phyloP scores from a whole-genome alignment of 2,888 invertebrate genomes.

The Macroteleia sp. region DNA sequence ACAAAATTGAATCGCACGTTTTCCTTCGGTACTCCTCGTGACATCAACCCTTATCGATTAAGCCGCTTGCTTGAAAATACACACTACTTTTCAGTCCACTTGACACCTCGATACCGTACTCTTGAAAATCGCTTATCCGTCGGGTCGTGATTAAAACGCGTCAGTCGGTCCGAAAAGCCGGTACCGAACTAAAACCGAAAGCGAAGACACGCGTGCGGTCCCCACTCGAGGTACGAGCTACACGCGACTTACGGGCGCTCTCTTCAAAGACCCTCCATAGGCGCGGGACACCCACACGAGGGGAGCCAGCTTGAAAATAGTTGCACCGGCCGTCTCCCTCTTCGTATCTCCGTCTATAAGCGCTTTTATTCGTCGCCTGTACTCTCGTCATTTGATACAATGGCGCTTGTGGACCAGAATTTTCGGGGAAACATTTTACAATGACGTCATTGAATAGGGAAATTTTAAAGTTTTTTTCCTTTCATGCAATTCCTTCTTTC shows the following conservation, averaged over 20 bases:
- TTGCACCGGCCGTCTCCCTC: constrained; percentile 53
- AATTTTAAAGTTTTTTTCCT: constrained; percentile 3
- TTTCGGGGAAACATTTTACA: constrained; percentile 24
- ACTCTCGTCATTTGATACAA: constrained; percentile 42
- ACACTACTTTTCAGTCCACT: constrained; percentile 25
- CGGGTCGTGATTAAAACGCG: constrained; percentile 54
- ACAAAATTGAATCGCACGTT: constrained; percentile 1
- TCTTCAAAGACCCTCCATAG: constrained; percentile 57
- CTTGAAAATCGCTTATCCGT: neutral
- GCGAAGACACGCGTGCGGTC: constrained; percentile 81
- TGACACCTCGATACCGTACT: constrained; percentile 9
- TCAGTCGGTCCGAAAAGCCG: constrained; percentile 69
- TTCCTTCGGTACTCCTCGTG: constrained; percentile 20
- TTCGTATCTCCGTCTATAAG: constrained; percentile 16
- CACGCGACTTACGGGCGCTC: constrained; percentile 58
- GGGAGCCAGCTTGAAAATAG: constrained; percentile 62
- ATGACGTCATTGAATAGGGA: neutral
- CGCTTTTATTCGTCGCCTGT: constrained; percentile 43
- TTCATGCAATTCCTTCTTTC: neutral
- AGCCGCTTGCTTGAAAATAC: constrained; percentile 16
- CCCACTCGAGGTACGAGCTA: constrained; percentile 70
- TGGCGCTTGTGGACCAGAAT: constrained; percentile 27
- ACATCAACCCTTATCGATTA: constrained; percentile 36
- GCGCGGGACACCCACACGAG: constrained; percentile 61
- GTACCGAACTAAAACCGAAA: constrained; percentile 81